Percentiles rank a stretch among this genome's conserved stretches.
Conservation (phyloP, 2,113 vertebrate genomes). For the Saimiri boliviensis region DNA sequence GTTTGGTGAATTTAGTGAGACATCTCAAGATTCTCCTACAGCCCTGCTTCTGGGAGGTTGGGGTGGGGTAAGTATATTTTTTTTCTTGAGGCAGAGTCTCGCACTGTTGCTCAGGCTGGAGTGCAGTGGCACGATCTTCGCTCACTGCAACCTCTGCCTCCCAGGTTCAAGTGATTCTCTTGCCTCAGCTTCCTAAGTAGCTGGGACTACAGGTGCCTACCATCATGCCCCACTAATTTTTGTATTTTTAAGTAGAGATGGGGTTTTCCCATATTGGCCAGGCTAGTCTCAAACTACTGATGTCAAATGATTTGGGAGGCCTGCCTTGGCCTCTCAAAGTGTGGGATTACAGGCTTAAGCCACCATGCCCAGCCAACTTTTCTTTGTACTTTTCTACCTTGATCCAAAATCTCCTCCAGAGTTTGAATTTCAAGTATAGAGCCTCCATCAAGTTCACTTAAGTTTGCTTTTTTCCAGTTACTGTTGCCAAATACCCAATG, state of each 20-base stretch:
- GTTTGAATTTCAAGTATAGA: slow-evolving; percentile 7
- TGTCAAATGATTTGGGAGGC: neutral
- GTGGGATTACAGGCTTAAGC: neutral
- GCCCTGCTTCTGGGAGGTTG: neutral
- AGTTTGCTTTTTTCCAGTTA: neutral
- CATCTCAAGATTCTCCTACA: neutral
- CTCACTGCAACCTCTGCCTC: too few relatives aligned
- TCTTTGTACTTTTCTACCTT: neutral
- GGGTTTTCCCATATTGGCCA: too few relatives aligned
- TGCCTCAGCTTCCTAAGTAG: too few relatives aligned
- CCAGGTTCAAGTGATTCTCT: too few relatives aligned
- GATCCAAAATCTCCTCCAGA: neutral
- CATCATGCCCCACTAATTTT: too few relatives aligned
- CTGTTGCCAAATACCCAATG: neutral
- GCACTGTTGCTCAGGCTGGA: too few relatives aligned
- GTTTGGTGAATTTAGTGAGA: neutral
- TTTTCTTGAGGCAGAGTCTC: too few relatives aligned
- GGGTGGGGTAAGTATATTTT: neutral
- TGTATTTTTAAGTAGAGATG: too few relatives aligned
- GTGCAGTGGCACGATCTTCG: too few relatives aligned
- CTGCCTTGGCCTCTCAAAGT: neutral
- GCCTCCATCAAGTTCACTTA: neutral
- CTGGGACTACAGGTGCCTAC: too few relatives aligned
- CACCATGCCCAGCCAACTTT: neutral
- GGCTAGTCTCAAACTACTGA: neutral